phyloP scores from a whole-genome alignment of 2,888 invertebrate species.

The Drosophila maculinotata region DNA sequence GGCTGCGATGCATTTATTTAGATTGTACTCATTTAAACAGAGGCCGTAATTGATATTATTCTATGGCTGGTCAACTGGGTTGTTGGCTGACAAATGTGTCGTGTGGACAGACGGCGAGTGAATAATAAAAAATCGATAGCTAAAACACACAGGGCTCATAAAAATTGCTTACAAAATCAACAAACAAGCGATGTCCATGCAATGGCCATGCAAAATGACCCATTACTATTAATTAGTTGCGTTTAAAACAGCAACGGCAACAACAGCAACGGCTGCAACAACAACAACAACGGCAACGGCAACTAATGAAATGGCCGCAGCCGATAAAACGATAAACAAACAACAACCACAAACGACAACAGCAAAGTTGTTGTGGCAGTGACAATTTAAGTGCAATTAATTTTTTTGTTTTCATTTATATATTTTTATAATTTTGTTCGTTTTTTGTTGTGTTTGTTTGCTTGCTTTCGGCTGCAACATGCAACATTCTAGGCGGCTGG shows the following conservation, averaged over 20 bases:
- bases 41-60: neutral
- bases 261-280: slow-evolving; percentile 29
- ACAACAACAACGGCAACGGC: slow-evolving; percentile 22
- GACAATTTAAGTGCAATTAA: slow-evolving; percentile 79
- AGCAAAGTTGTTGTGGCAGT: slow-evolving; percentile 68
- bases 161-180: slow-evolving; percentile 78
- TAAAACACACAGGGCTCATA: slow-evolving; percentile 31
- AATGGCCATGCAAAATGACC: slow-evolving; percentile 80
- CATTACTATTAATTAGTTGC: slow-evolving; percentile 79
- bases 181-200: slow-evolving; percentile 71
- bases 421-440: slow-evolving; percentile 7
- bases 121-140: slow-evolving; percentile 63
- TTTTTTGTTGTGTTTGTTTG: slow-evolving; percentile 1
- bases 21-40: neutral
- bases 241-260: slow-evolving; percentile 59
- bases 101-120: slow-evolving; percentile 28
- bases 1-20: no score
- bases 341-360: slow-evolving; percentile 22
- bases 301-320: slow-evolving; percentile 68
- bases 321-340: slow-evolving; percentile 74
- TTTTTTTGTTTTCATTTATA: slow-evolving; percentile 28
- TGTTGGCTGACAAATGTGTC: slow-evolving; percentile 44
- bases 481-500: slow-evolving; percentile 55
- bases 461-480: slow-evolving; percentile 48
- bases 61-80: slow-evolving; percentile 5